These are phyloP conservation scores for Electrona antarctica DNA, from an alignment of 2,113 vertebrate genomes.

Conservation along the genomic window DNA sequence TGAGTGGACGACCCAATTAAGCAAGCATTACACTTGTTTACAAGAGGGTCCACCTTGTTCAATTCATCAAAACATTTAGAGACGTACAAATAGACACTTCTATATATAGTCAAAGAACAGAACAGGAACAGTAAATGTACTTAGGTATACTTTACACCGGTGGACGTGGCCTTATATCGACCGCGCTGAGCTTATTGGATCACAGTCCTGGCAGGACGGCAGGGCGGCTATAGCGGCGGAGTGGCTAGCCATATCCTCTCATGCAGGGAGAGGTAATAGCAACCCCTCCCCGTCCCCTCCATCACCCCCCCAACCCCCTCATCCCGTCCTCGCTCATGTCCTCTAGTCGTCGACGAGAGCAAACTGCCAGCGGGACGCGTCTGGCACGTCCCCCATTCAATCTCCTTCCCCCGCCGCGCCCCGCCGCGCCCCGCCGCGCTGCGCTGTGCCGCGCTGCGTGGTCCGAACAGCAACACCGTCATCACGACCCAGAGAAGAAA, in stretches of 20 bases:
- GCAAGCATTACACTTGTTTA: too few species aligned
- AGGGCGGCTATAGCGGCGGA: conserved; percentile 21
- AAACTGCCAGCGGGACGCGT: conserved; percentile 48
- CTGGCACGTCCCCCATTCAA: conserved; percentile 70
- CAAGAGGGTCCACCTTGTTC: too few species aligned
- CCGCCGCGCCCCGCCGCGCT: too few species aligned
- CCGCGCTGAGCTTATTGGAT: conserved; percentile 64
- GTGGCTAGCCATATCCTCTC: conserved; percentile 43
- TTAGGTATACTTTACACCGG: too few species aligned
- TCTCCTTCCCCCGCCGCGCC: conserved; percentile 66
- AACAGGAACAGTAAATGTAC: too few species aligned
- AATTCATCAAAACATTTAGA: too few species aligned
- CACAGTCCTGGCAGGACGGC: conserved; percentile 43
- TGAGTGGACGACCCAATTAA: too few species aligned
- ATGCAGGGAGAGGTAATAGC: conserved; percentile 66
- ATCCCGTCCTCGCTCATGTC: conserved; percentile 2
- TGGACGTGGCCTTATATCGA: neutral
- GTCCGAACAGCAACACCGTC: conserved; percentile 62
- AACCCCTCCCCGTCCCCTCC: conserved; percentile 42
- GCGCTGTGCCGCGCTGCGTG: conserved; percentile 50
- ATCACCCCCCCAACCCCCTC: conserved; percentile 17
- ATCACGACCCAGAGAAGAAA: conserved; percentile 36
- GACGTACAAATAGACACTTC: too few species aligned
- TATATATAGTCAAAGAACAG: too few species aligned
- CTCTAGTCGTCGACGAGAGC: conserved; percentile 29